A percentile compares a stretch with the other conserved stretches of the same genome.
Evolutionary conservation across 2,888 invertebrate genomes (phyloP).

Genomic region (Metellina segmentata): DNA sequence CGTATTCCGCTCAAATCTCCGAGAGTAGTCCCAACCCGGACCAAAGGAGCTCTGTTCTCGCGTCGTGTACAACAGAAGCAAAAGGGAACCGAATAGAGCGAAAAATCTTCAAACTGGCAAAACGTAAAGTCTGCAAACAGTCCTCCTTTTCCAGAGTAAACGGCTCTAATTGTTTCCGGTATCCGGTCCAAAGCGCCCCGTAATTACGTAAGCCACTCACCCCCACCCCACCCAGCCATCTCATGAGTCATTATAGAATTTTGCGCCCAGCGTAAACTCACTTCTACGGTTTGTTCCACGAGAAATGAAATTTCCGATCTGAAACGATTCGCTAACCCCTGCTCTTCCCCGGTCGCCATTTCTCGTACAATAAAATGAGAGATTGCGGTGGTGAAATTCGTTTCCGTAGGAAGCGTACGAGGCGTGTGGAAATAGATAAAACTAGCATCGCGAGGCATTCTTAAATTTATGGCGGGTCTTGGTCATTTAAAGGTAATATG

Average conservation of each 20-base stretch:
- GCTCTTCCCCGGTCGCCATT: not conserved
- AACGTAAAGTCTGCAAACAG: constrained; percentile 13
- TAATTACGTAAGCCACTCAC: constrained; percentile 44
- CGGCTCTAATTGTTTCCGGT: constrained; percentile 65
- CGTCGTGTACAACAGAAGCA: not conserved
- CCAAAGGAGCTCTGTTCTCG: not conserved
- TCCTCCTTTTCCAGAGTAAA: constrained; percentile 42
- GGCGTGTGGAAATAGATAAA: not conserved
- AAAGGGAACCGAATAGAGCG: not conserved
- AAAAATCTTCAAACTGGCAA: constrained; percentile 7
- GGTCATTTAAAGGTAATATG: not conserved
- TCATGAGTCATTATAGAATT: constrained; percentile 62
- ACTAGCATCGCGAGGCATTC: not conserved
- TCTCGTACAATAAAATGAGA: constrained; percentile 4
- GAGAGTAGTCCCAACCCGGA: not conserved
- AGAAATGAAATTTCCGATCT: constrained; percentile 63
- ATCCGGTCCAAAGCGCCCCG: constrained; percentile 55
- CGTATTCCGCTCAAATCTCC: not conserved
- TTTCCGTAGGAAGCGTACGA: not conserved
- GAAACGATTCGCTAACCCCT: not conserved
- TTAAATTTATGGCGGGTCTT: not conserved
- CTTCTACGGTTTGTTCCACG: constrained; percentile 5
- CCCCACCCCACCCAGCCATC: not conserved
- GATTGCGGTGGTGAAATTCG: constrained; percentile 7
- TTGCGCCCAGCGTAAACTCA: constrained; percentile 29